Conservation (phyloP, 2,113 vertebrate species). For the Limanda limanda region DNA sequence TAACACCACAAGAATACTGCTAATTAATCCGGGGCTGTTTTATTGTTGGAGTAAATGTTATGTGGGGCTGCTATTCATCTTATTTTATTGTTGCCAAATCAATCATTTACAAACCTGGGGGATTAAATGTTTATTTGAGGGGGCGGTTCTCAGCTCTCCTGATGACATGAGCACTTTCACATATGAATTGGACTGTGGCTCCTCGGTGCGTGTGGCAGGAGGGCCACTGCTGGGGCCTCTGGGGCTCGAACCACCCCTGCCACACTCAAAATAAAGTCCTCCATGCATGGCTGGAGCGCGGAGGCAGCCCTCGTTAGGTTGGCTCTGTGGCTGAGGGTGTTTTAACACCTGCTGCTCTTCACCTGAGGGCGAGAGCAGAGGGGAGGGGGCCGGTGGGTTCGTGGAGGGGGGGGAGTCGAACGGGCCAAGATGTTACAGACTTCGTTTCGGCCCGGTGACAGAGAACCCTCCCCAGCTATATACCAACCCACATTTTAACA, state of each 20-base stretch:
- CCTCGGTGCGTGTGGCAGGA: constrained; percentile 38
- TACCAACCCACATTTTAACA: constrained; percentile 70
- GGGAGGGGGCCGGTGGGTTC: constrained; percentile 10
- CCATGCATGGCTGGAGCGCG: constrained; percentile 62
- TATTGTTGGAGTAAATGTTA: constrained; percentile 7
- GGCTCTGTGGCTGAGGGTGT: constrained; percentile 77
- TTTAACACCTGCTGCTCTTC: constrained; percentile 86
- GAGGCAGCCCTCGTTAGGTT: constrained; percentile 78
- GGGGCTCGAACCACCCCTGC: constrained; percentile 83
- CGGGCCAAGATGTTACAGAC: constrained; percentile 73
- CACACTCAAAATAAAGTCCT: constrained; percentile 85
- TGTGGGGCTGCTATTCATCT: constrained; percentile 22
- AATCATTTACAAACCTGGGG: constrained; percentile 6
- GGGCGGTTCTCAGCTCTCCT: constrained; percentile 8
- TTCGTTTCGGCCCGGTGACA: constrained; percentile 74
- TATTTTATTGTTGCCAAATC: constrained; percentile 5
- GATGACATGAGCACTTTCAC: constrained; percentile 65
- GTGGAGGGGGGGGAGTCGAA: constrained; percentile 18
- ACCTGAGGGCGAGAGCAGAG: constrained; percentile 76
- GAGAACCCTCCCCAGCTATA: constrained; percentile 66
- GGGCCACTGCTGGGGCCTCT: constrained; percentile 14
- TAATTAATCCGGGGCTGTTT: constrained; percentile 49
- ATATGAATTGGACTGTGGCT: constrained; percentile 56
- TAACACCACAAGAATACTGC: constrained; percentile 41
- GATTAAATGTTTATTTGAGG: constrained; percentile 25